Conservation (phyloP, 2,113 vertebrate genomes). For the Callopanchax toddi region DNA sequence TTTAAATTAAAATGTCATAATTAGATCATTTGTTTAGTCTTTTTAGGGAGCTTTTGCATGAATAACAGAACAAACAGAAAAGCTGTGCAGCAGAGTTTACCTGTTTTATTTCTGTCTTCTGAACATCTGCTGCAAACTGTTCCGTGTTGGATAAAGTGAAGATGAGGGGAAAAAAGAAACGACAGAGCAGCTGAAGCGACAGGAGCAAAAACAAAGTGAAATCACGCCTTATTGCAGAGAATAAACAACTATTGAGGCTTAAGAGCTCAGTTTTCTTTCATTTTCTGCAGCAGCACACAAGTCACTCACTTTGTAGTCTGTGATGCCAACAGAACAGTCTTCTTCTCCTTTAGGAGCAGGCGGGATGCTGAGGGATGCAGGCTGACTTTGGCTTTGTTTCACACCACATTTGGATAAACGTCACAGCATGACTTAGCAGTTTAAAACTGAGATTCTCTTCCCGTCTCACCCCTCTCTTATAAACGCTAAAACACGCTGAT, state of each 20-base stretch:
- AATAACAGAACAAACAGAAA: too few species aligned
- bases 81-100: too few species aligned
- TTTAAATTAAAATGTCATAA: too few species aligned
- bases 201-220: slow-evolving; percentile 19
- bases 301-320: slow-evolving; percentile 23
- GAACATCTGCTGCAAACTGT: slow-evolving; percentile 2
- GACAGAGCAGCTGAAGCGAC: slow-evolving; percentile 9
- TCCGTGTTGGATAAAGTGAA: background rate
- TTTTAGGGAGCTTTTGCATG: too few species aligned
- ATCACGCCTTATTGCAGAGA: background rate
- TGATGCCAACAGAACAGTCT: slow-evolving; percentile 39
- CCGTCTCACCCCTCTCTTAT: slow-evolving; percentile 6
- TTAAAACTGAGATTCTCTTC: slow-evolving; percentile 32
- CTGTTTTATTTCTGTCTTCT: too few species aligned
- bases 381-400: slow-evolving; percentile 39
- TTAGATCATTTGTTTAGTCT: too few species aligned
- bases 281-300: slow-evolving; percentile 24
- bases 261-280: slow-evolving; percentile 24
- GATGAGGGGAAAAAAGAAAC: slow-evolving; percentile 7
- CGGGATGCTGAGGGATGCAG: slow-evolving; percentile 47
- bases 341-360: slow-evolving; percentile 28
- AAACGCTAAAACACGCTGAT: slow-evolving; percentile 33
- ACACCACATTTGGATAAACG: slow-evolving; percentile 62
- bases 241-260: slow-evolving; percentile 7
- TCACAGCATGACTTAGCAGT: slow-evolving; percentile 67